Conservation (phyloP, 2,797 vertebrate genomes). For the Cheirogaleus major region DNA sequence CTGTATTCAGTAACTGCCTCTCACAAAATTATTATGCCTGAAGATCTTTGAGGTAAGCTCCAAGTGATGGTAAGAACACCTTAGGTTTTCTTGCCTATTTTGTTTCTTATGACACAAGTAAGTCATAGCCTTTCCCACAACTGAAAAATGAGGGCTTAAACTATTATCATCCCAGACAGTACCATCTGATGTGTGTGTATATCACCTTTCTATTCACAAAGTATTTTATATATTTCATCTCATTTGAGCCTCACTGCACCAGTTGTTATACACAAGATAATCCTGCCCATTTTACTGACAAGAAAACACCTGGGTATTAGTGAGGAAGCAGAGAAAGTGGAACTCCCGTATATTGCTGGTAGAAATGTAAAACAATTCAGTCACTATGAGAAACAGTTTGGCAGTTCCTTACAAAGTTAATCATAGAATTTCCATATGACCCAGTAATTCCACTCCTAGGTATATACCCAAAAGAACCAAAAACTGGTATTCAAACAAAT, state of each 20-base stretch:
- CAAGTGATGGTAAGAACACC: background rate
- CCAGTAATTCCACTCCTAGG: background rate
- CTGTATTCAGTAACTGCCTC: background rate
- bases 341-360: background rate
- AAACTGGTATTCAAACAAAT: conserved; percentile 50
- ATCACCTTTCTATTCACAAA: background rate
- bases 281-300: background rate
- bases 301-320: background rate
- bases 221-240: background rate
- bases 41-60: background rate
- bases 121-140: background rate
- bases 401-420: conserved; percentile 39
- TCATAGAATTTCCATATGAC: background rate
- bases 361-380: conserved; percentile 17
- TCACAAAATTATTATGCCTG: background rate
- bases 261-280: conserved; percentile 24
- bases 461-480: background rate
- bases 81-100: conserved; percentile 40
- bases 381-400: background rate
- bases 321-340: background rate
- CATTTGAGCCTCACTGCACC: background rate
- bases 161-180: background rate
- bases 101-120: background rate
- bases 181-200: background rate
- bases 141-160: conserved; percentile 1